Percentiles rank a stretch among this genome's conserved stretches.
These are phyloP conservation scores for Herpetotheres cachinnans DNA, from an alignment of 2,113 vertebrate genomes.

Conservation along the genomic window DNA sequence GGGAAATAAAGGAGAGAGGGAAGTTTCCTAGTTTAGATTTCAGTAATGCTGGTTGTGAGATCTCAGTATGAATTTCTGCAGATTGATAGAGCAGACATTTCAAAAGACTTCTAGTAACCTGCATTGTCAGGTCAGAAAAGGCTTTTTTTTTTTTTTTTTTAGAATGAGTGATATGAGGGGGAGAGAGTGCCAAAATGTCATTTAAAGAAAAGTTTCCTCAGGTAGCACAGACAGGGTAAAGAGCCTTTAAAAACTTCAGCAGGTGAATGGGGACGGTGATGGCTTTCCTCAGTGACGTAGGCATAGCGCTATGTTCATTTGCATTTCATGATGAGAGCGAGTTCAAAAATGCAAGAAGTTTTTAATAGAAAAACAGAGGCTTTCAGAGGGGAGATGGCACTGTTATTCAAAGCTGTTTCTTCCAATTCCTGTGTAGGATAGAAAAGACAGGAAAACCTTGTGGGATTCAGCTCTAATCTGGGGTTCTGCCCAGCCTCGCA, in stretches of 20 bases:
- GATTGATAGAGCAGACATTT: background rate
- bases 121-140: background rate
- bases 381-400: background rate
- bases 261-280: background rate
- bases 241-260: background rate
- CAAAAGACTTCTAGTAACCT: background rate
- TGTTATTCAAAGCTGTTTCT: background rate
- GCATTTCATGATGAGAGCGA: background rate
- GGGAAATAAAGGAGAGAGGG: constrained; percentile 1
- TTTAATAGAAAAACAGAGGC: background rate
- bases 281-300: background rate
- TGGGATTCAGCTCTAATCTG: background rate
- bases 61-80: background rate
- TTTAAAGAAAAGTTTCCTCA: background rate
- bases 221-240: background rate
- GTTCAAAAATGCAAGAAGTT: background rate
- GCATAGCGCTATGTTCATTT: background rate
- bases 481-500: background rate
- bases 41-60: background rate
- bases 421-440: background rate
- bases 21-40: background rate
- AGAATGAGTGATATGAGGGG: background rate
- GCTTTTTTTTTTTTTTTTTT: no score
- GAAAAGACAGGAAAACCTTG: background rate
- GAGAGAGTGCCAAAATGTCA: background rate